phyloP scores from a whole-genome alignment of 2,113 vertebrate genomes.

The Mixornis gularis region DNA sequence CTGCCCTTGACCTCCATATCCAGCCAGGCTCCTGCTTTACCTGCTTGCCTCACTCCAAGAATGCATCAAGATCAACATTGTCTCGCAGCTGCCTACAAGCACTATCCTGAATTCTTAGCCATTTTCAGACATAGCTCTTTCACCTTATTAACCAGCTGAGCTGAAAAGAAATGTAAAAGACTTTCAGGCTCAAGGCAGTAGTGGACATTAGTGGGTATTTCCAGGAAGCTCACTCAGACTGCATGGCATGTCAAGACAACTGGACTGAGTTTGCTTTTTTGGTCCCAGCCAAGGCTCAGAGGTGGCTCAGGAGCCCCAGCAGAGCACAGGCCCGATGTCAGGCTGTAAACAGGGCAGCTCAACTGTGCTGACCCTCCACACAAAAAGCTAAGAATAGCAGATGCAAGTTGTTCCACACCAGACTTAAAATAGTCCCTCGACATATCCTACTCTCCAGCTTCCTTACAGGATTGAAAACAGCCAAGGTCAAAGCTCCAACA shows the following conservation, averaged over 20 bases:
- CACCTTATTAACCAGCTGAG: background rate
- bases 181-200: background rate
- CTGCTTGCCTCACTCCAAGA: background rate
- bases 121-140: background rate
- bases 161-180: background rate
- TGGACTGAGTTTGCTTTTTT: background rate
- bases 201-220: fast-evolving
- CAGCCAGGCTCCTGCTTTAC: background rate
- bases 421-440: background rate
- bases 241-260: fast-evolving
- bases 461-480: background rate
- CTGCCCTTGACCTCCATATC: background rate
- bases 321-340: background rate
- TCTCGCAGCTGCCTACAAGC: background rate
- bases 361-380: background rate
- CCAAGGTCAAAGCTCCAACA: background rate
- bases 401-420: background rate
- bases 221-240: background rate
- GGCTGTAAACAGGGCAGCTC: background rate
- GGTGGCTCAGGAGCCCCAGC: background rate
- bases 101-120: background rate
- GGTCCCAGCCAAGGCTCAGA: background rate
- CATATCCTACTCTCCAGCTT: background rate
- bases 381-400: conserved; percentile 33
- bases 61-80: fast-evolving